These are phyloP conservation scores for Lepetodrilus schrolli DNA, from an alignment of 2,888 invertebrate species.

Conservation along the genomic window DNA sequence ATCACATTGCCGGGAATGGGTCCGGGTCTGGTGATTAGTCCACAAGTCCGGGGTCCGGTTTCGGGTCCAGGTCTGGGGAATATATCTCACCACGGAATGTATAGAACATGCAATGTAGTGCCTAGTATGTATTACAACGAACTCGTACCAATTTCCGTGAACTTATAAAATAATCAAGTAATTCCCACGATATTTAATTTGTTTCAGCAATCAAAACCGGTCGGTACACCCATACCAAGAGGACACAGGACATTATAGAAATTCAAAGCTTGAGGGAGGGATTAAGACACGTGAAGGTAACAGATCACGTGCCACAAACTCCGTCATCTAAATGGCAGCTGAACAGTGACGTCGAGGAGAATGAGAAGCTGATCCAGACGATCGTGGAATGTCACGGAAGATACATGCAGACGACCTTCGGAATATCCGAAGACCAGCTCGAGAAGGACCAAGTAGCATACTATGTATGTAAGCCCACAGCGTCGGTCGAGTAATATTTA, in stretches of 20 bases:
- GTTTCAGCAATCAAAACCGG: constrained; percentile 72
- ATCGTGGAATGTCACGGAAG: constrained; percentile 42
- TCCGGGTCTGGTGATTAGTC: background rate
- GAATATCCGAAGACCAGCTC: constrained; percentile 31
- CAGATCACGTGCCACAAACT: background rate
- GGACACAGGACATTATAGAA: constrained; percentile 69
- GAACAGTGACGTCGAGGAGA: constrained; percentile 17
- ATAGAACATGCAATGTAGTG: background rate
- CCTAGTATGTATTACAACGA: no score
- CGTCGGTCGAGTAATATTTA: no score
- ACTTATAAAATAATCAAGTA: no score
- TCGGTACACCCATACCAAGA: constrained; percentile 70
- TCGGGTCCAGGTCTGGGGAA: background rate
- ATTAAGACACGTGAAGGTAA: background rate
- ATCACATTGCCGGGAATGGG: background rate
- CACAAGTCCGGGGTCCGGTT: background rate
- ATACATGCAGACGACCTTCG: constrained; percentile 38
- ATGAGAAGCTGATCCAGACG: constrained; percentile 30
- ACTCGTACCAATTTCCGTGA: no score
- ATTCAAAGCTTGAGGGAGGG: constrained; percentile 59
- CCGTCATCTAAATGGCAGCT: background rate
- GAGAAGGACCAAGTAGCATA: constrained; percentile 33
- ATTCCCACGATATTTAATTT: background rate
- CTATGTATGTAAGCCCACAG: constrained; percentile 36
- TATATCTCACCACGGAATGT: background rate